These are phyloP conservation scores for Arbacia lixula DNA, from an alignment of 53 echinoderm and acorn worm species.

Conservation along the genomic window DNA sequence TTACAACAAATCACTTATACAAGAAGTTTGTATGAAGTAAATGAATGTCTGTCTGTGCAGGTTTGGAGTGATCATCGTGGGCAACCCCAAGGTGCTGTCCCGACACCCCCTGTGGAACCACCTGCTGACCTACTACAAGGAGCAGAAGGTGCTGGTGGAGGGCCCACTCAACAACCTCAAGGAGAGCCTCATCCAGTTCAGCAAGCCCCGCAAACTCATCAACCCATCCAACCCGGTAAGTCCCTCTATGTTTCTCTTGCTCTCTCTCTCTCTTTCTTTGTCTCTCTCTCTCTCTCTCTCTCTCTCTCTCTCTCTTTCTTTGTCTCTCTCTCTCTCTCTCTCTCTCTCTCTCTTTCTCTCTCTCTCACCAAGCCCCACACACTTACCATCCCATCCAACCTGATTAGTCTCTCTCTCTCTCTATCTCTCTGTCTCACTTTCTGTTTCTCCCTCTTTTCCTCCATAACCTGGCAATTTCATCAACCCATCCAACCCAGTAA, in stretches of 20 bases:
- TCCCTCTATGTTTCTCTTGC: neutral
- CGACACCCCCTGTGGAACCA: slow-evolving; percentile 98
- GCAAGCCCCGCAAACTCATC: slow-evolving; percentile 98
- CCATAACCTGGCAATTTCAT: slow-evolving; percentile 97
- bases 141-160: slow-evolving; percentile 96
- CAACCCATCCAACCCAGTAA: slow-evolving; percentile 97
- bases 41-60: slow-evolving; percentile 54
- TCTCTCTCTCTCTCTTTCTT: no score
- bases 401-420: no score
- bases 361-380: no score
- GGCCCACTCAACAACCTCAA: slow-evolving; percentile 98
- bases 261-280: neutral
- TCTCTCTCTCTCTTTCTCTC: no score
- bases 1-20: no score
- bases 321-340: no score
- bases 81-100: slow-evolving; percentile 97
- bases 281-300: no score
- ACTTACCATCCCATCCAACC: no score
- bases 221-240: slow-evolving; percentile 97
- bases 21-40: no score
- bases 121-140: slow-evolving; percentile 97
- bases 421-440: no score
- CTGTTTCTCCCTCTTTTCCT: no score
- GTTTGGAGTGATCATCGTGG: slow-evolving; percentile 96
- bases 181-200: slow-evolving; percentile 99